phyloP scores from a whole-genome alignment of 2,113 vertebrate species.

The Heterocephalus glaber region DNA sequence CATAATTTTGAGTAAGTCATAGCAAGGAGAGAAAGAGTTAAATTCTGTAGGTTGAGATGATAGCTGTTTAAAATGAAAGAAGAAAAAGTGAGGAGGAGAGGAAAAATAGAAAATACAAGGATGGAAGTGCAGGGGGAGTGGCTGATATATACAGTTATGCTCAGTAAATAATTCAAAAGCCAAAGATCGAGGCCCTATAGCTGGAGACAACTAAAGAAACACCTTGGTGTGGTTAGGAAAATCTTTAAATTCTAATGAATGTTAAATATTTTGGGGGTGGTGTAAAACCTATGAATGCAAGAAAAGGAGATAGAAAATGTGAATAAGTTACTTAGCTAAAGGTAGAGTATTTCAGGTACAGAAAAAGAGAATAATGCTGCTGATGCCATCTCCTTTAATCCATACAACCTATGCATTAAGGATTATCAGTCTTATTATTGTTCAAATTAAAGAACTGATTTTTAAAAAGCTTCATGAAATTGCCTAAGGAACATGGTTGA shows the following conservation, averaged over 20 bases:
- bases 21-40: not conserved
- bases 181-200: too few species aligned
- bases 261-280: not conserved
- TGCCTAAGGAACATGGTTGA: not conserved
- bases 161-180: not conserved
- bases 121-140: rapidly evolving
- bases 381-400: not conserved
- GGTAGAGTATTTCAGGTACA: not conserved
- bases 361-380: not conserved
- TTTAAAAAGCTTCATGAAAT: not conserved
- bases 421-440: not conserved
- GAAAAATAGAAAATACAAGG: not conserved
- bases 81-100: not conserved
- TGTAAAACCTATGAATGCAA: not conserved
- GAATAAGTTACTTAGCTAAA: not conserved
- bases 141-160: not conserved
- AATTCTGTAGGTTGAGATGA: not conserved
- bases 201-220: not conserved
- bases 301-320: not conserved
- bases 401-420: not conserved
- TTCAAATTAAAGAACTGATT: not conserved
- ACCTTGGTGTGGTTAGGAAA: not conserved
- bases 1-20: not conserved
- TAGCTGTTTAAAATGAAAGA: not conserved
- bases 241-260: not conserved